These are phyloP conservation scores for Phoebastria nigripes DNA, from an alignment of 2,797 vertebrate species.

Conservation along the genomic window DNA sequence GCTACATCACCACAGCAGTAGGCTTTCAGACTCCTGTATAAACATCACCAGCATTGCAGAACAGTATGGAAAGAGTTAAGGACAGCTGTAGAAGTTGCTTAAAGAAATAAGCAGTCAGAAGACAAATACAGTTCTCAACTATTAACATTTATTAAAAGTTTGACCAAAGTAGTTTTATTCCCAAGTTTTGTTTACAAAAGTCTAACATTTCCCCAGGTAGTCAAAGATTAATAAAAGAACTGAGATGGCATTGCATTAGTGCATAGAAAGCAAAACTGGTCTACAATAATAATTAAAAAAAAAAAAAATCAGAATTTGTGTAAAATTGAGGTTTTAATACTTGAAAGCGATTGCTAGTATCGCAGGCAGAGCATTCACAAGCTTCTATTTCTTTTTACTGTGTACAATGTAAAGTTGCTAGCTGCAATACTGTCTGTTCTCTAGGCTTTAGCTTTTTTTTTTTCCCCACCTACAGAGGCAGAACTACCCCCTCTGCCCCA, in stretches of 20 bases:
- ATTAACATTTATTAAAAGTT: conserved; percentile 56
- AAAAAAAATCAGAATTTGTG: neutral
- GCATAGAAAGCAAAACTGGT: conserved; percentile 10
- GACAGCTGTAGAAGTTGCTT: neutral
- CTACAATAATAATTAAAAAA: neutral
- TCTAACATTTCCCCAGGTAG: neutral
- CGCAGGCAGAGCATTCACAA: neutral
- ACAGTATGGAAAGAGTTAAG: neutral
- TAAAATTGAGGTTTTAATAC: neutral
- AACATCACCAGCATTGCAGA: neutral
- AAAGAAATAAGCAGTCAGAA: conserved; percentile 37
- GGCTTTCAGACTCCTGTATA: neutral
- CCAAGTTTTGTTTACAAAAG: conserved; percentile 54
- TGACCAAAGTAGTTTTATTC: neutral
- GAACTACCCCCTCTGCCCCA: neutral
- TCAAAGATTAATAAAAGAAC: neutral
- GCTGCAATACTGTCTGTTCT: neutral
- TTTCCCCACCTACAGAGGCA: neutral
- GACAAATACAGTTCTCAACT: conserved; percentile 35
- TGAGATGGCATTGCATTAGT: neutral
- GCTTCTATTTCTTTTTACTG: too few relatives aligned
- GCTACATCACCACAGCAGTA: fast-evolving
- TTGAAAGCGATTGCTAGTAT: neutral
- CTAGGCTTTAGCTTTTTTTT: neutral
- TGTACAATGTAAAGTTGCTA: fast-evolving